These are phyloP conservation scores for Ametastegia equiseti DNA, from an alignment of 2,888 invertebrate genomes.

Conservation along the genomic window DNA sequence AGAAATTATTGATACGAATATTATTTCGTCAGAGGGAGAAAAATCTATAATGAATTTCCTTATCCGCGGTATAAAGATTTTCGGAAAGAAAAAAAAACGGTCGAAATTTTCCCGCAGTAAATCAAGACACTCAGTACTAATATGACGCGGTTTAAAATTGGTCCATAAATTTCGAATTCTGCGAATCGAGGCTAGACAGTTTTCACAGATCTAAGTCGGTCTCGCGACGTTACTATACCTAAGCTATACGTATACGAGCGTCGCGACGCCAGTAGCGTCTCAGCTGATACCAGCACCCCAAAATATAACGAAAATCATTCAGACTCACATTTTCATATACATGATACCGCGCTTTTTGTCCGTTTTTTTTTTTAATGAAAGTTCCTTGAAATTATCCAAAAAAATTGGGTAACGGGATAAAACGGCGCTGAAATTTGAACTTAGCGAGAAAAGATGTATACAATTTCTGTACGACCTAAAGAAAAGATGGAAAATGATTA, in stretches of 20 bases:
- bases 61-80: too few relatives aligned
- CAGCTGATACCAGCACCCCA: background rate
- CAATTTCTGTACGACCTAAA: background rate
- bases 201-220: conserved; percentile 46
- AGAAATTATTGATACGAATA: too few relatives aligned
- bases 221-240: background rate
- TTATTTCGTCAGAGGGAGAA: too few relatives aligned
- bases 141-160: conserved; percentile 9
- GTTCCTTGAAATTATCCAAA: too few relatives aligned
- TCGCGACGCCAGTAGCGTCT: conserved; percentile 11
- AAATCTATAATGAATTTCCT: too few relatives aligned
- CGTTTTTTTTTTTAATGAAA: too few relatives aligned
- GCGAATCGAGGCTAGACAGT: conserved; percentile 45
- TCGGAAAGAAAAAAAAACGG: background rate
- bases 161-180: conserved; percentile 19
- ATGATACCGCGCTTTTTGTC: background rate
- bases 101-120: background rate
- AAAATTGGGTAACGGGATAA: too few relatives aligned
- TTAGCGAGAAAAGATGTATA: background rate
- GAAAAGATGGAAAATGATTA: background rate
- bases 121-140: background rate
- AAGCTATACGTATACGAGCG: background rate
- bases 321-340: background rate
- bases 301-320: background rate
- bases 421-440: background rate